Evolutionary conservation across 2,797 vertebrate genomes (phyloP).

Genomic region (Alca torda): DNA sequence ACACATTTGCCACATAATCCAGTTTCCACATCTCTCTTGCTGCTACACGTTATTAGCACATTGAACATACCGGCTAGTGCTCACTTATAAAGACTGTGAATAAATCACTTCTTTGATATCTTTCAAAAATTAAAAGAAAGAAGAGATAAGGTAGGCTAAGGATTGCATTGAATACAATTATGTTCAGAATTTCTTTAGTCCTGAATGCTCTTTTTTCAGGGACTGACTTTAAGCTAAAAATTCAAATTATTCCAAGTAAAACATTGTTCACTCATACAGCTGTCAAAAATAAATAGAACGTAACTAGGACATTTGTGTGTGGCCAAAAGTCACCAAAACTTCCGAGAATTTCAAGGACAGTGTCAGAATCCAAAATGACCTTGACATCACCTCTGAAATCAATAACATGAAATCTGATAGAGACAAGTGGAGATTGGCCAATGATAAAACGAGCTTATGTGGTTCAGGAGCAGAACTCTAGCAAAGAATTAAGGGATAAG

Average conservation of each 20-base stretch:
- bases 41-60: not conserved
- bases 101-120: not conserved
- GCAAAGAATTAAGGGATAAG: not conserved
- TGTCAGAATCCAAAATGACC: not conserved
- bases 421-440: not conserved
- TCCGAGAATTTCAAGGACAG: not conserved
- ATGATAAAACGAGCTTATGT: not conserved
- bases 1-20: not conserved
- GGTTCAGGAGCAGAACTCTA: not conserved
- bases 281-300: not conserved
- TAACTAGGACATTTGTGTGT: not conserved
- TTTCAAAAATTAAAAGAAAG: not conserved
- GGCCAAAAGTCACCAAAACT: not conserved
- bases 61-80: not conserved
- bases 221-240: not conserved
- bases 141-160: not conserved
- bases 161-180: not conserved
- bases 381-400: not conserved
- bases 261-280: not conserved
- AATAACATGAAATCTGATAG: not conserved
- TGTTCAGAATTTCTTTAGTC: not conserved
- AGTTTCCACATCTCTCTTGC: not conserved
- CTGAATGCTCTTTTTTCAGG: not conserved
- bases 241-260: slow-evolving; percentile 3
- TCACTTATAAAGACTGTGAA: not conserved